Base-by-base conservation (phyloP, 2,888 invertebrate species). In the Noctua comes region DNA sequence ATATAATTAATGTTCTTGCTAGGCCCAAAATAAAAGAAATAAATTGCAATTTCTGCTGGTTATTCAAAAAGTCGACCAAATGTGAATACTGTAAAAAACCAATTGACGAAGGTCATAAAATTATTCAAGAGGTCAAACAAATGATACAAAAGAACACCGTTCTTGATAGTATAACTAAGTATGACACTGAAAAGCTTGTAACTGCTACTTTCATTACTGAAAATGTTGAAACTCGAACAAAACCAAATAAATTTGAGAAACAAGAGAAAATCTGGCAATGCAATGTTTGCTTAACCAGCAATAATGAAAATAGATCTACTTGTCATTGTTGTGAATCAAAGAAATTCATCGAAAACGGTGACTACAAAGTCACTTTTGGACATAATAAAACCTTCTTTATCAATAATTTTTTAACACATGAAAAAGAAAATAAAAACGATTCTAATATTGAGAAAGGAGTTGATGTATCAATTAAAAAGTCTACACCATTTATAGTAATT, bases 271-370 rank as follows among this genome's bases (percentile, higher is more conserved):
- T 43, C 72, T 95, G 95, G 95, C 86, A 92, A 82, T 94, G 95
- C 75, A 80, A 87, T 64, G 79, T 94, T 76, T 95, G 95, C 76
- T 86, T 94, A 8, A 92, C 91, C 5, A 85, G 78, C 21, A 94
- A 92, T 64, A 87, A 88, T 54, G 62, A 40, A 31, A 76, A 92
- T 24, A 92, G 90, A 83, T 75, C 86, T 5, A 83, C 79, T 51
- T 95, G 95, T 74, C 71, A 83, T 13, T 95, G 94, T 80, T 95
- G 95, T 90, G 94, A 91, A 81, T 82, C 87, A 27, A 84, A 87
- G 43, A 85, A 74, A 73, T 48, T 54, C 11, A 74, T 68, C 2
- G 82, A 82, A 64, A 68, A 88, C 76, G 51, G 77, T 7, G 64
- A 72, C 24, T 18, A 85, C 0, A 88, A 88, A 86, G 65, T 90